phyloP scores from a whole-genome alignment of 2,113 vertebrate species.

The Emydura subglobosa region DNA sequence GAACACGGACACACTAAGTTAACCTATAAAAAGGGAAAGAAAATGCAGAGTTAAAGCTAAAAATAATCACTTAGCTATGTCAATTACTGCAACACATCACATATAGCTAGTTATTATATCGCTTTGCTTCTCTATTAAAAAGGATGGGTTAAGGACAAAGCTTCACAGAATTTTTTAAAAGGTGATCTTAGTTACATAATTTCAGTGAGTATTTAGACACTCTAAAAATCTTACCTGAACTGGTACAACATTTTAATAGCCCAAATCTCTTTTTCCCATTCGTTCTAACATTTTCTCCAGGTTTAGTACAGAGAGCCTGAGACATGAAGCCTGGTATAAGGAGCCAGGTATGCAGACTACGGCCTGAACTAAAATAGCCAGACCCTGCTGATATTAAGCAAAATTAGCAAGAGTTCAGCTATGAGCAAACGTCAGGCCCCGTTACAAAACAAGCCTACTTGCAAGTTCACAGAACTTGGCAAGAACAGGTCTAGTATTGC shows the following conservation, averaged over 20 bases:
- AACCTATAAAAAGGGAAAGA: background rate
- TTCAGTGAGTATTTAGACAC: background rate
- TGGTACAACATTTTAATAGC: background rate
- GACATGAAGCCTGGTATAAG: too few relatives aligned
- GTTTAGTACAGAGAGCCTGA: background rate
- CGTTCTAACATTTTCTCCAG: background rate
- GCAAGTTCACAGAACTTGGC: too few relatives aligned
- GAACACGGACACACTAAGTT: background rate
- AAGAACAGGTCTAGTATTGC: too few relatives aligned
- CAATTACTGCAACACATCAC: background rate
- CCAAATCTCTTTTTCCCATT: too few relatives aligned
- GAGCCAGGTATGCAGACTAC: too few relatives aligned
- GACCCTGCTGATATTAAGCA: too few relatives aligned
- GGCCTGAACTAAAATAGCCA: too few relatives aligned
- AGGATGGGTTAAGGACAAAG: background rate
- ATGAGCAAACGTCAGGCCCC: too few relatives aligned
- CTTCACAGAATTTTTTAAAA: background rate
- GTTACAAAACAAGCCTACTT: too few relatives aligned
- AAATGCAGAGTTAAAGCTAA: background rate
- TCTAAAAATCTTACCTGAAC: background rate
- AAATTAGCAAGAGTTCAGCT: too few relatives aligned
- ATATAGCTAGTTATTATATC: background rate
- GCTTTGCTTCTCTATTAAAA: background rate
- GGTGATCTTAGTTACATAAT: background rate
- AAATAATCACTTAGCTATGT: background rate